These are phyloP conservation scores for Habrosyne pyritoides DNA, from an alignment of 2,888 invertebrate species.

Conservation along the genomic window DNA sequence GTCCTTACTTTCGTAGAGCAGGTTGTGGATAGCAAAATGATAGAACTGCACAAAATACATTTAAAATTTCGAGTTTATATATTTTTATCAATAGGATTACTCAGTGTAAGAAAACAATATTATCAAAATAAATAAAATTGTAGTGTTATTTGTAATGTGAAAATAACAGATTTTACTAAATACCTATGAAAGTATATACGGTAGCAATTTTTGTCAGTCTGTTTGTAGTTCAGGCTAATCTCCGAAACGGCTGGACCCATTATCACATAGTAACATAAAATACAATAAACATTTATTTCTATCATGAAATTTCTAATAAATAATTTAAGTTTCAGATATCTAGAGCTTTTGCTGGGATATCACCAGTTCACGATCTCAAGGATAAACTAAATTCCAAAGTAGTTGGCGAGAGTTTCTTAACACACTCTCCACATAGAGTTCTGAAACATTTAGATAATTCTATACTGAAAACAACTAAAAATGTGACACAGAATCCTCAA, in stretches of 20 bases:
- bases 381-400: slow-evolving; percentile 52
- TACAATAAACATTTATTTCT: no score
- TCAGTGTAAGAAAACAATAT: not conserved
- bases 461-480: slow-evolving; percentile 64
- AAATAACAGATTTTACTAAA: no score
- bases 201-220: no score
- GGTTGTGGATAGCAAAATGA: slow-evolving; percentile 1
- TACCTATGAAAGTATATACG: no score
- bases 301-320: not conserved
- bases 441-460: slow-evolving; percentile 67
- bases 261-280: no score
- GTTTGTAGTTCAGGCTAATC: no score
- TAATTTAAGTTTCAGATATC: slow-evolving; percentile 44
- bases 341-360: slow-evolving; percentile 58
- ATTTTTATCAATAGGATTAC: not conserved
- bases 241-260: no score
- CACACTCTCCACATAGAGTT: slow-evolving; percentile 65
- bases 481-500: slow-evolving; percentile 71
- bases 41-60: not conserved
- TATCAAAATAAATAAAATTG: not conserved
- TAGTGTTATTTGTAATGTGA: no score
- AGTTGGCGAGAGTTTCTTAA: slow-evolving; percentile 43
- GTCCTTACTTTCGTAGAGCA: not conserved
- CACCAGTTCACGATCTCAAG: slow-evolving; percentile 70
- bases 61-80: not conserved